These are phyloP conservation scores for Myotis yumanensis DNA, from an alignment of 2,113 vertebrate genomes.

Conservation along the genomic window DNA sequence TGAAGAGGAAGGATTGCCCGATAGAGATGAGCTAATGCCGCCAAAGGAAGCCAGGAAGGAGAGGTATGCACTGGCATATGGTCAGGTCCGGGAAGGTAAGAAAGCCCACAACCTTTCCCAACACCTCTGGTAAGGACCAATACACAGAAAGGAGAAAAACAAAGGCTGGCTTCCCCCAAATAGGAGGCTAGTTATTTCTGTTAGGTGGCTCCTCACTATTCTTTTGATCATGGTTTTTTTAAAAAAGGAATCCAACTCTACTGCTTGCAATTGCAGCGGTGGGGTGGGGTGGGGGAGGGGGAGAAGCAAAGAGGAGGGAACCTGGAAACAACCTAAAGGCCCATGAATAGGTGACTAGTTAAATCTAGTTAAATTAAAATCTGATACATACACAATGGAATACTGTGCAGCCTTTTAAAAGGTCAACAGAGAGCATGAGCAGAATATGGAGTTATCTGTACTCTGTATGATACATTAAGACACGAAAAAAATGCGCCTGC, in stretches of 20 bases:
- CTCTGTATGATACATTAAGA: background rate
- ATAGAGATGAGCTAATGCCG: accelerated
- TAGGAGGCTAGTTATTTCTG: background rate
- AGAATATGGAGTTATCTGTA: background rate
- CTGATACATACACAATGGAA: background rate
- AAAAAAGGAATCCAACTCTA: background rate
- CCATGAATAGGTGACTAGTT: background rate
- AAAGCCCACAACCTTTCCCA: background rate
- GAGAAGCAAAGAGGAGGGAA: accelerated
- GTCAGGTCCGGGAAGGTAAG: background rate
- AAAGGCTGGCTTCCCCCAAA: background rate
- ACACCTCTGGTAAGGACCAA: background rate
- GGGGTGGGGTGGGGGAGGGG: accelerated
- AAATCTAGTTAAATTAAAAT: background rate
- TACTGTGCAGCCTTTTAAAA: background rate
- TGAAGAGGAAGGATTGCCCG: background rate
- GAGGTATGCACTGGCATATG: background rate
- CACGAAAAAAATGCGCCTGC: background rate
- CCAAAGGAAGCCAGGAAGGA: background rate
- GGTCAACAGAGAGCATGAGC: background rate
- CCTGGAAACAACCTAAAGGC: background rate
- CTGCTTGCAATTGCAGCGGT: background rate
- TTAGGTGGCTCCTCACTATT: background rate
- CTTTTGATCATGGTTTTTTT: background rate
- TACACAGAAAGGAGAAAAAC: background rate